Percentiles rank a stretch among this genome's conserved stretches.
phyloP scores from a whole-genome alignment of 2,888 invertebrate species.

The Periphyllus acericola region DNA sequence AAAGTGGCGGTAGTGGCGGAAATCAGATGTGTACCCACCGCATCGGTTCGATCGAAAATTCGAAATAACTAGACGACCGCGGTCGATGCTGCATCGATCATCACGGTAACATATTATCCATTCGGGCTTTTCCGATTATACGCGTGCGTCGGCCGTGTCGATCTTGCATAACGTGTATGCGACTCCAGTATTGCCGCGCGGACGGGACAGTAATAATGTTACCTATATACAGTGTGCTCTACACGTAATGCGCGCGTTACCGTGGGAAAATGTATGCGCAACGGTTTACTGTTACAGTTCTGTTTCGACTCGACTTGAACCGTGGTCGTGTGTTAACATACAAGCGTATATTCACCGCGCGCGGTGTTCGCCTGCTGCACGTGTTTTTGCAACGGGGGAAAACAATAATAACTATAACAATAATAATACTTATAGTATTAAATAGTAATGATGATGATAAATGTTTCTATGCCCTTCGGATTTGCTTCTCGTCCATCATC shows the following conservation, averaged over 20 bases:
- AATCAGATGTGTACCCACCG: too few relatives aligned
- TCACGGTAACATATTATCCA: slow-evolving; percentile 1
- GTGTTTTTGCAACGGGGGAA: background rate
- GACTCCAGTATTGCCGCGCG: background rate
- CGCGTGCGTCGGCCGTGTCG: background rate
- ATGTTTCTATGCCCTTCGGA: too few relatives aligned
- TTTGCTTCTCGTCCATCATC: too few relatives aligned
- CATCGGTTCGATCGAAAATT: background rate
- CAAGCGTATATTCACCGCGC: too few relatives aligned
- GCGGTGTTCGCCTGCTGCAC: background rate
- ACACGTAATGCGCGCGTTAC: slow-evolving; percentile 13
- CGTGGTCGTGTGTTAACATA: background rate
- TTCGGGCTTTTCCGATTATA: slow-evolving; percentile 9
- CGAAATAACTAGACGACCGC: background rate
- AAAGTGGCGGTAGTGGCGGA: too few relatives aligned
- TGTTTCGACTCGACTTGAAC: slow-evolving; percentile 24
- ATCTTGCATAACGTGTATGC: slow-evolving; percentile 34
- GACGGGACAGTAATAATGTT: slow-evolving; percentile 15
- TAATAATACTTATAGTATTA: too few relatives aligned
- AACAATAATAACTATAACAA: background rate
- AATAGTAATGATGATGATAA: too few relatives aligned
- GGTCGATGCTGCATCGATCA: background rate
- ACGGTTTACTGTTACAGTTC: slow-evolving; percentile 58
- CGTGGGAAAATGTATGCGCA: slow-evolving; percentile 54
- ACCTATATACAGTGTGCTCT: background rate